Base-by-base conservation (phyloP, 35 echinoderm and acorn worm genomes). In the Acanthaster planci region DNA sequence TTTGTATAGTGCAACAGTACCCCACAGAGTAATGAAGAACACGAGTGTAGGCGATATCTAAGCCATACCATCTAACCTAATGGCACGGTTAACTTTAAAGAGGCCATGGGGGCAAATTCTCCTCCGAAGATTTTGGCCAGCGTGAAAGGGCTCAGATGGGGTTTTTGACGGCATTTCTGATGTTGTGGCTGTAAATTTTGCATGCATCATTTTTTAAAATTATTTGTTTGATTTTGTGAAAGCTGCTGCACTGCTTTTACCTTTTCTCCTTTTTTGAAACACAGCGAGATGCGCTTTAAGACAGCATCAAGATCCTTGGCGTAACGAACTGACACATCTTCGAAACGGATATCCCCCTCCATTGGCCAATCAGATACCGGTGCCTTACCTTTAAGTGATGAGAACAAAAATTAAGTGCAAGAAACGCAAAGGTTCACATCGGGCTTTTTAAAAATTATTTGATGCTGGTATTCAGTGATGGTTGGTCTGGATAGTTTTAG, bases 221-320 rank as follows among this genome's bases (percentile, higher is more conserved):
- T 68, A 17, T 27, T 68, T 6, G 4, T 18, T 68, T 17, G 26
- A 12, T 1, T 22, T 22, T 0, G 38, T 5, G 79, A 51, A 55
- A 51, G 26, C 16, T 12, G 0, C n/a, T 15, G 23, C 15, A 58
- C 2, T 14, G 19, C 0, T 42, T 4, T 54, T 84, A 96, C 93
- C 93, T 96, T 96, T 77, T 96, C 85, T 7, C 93, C 93, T n/a
- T 89, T 57, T 44, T 81, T 87, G 38, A 96, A 78, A 77, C 82
- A 82, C 8, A 96, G 47, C n/a, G 58, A 54, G 38, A 96, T 86
- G 4, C 58, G 78, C 56, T 92, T 76, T 18, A 96, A 76, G 6
- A 96, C 93, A 40, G 93, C 85, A 51, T 92, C 90, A n/a, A 96
- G 86, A 36, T 90, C 80, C 8, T 35, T 36, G 10, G 93, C 89